These are phyloP conservation scores for Nowickia ferox DNA, from an alignment of 2,888 invertebrate genomes.

Conservation along the genomic window DNA sequence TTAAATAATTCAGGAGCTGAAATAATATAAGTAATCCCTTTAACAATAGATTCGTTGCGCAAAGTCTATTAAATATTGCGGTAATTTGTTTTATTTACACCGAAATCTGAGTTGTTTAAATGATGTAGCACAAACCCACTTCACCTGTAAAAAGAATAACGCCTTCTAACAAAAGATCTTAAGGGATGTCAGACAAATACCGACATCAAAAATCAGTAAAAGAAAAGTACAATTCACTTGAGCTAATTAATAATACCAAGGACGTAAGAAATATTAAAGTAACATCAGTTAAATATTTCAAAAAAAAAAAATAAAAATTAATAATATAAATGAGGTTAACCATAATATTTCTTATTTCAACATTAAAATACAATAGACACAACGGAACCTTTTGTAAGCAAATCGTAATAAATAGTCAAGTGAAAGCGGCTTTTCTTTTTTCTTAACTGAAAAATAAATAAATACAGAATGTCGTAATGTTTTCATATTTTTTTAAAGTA, in stretches of 20 bases:
- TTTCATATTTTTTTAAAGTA: constrained; percentile 36
- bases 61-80: constrained; percentile 73
- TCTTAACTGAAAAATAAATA: neutral
- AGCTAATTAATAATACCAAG: constrained; percentile 74
- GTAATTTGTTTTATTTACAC: constrained; percentile 69
- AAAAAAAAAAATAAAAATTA: constrained; percentile 42
- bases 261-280: constrained; percentile 21
- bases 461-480: constrained; percentile 59
- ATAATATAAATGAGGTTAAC: constrained; percentile 32
- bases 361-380: constrained; percentile 62
- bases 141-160: constrained; percentile 55
- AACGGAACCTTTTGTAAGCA: constrained; percentile 69
- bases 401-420: constrained; percentile 35
- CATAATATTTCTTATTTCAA: constrained; percentile 25
- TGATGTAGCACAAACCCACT: constrained; percentile 54
- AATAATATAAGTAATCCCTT: neutral
- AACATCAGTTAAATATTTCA: constrained; percentile 19
- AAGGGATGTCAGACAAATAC: constrained; percentile 44
- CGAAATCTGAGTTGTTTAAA: constrained; percentile 10
- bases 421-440: constrained; percentile 43
- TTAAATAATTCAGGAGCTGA: too few species aligned
- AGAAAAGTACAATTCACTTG: constrained; percentile 72
- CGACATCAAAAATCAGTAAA: constrained; percentile 58
- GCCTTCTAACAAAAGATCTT: constrained; percentile 56
- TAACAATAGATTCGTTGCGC: constrained; percentile 69